Percentiles rank a stretch among this genome's conserved stretches.
phyloP scores from a whole-genome alignment of 2,888 invertebrate species.

The Chrysodeixis includens region DNA sequence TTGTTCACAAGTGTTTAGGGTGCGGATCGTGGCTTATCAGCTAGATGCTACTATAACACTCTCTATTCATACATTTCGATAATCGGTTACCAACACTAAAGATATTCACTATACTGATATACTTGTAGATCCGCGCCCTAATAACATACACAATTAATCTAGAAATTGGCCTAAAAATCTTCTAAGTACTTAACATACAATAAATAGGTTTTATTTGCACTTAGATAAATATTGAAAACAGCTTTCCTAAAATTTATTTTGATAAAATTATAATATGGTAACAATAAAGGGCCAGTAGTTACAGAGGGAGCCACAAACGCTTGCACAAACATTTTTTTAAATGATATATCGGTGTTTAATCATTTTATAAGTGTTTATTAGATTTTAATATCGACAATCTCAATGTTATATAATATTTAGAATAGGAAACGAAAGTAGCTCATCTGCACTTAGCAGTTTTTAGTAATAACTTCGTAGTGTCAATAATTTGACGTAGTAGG shows the following conservation, averaged over 20 bases:
- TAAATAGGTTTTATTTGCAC: constrained; percentile 42
- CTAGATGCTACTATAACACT: not conserved
- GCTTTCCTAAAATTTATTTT: constrained; percentile 18
- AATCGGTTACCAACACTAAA: not conserved
- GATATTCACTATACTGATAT: not conserved
- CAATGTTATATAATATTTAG: not conserved
- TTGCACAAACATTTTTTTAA: not conserved
- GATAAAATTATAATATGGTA: constrained; percentile 37
- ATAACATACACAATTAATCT: constrained; percentile 32
- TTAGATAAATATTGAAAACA: constrained; percentile 36
- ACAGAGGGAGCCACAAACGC: constrained; percentile 18
- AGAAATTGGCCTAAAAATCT: constrained; percentile 53
- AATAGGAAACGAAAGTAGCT: not conserved
- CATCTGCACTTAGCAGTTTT: not conserved
- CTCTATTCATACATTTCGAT: not conserved
- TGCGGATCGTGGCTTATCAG: constrained; percentile 12
- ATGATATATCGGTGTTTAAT: not conserved
- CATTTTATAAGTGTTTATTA: not conserved
- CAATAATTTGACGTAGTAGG: not conserved
- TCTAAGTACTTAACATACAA: constrained; percentile 52
- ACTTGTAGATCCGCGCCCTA: constrained; percentile 18
- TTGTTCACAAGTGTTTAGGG: constrained; percentile 19
- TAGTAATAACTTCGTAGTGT: not conserved
- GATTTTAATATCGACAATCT: not conserved
- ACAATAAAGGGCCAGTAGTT: constrained; percentile 27